Percentiles rank a stretch among this genome's conserved stretches.
These are phyloP conservation scores for Merops nubicus DNA, from an alignment of 2,113 vertebrate species.

Conservation along the genomic window DNA sequence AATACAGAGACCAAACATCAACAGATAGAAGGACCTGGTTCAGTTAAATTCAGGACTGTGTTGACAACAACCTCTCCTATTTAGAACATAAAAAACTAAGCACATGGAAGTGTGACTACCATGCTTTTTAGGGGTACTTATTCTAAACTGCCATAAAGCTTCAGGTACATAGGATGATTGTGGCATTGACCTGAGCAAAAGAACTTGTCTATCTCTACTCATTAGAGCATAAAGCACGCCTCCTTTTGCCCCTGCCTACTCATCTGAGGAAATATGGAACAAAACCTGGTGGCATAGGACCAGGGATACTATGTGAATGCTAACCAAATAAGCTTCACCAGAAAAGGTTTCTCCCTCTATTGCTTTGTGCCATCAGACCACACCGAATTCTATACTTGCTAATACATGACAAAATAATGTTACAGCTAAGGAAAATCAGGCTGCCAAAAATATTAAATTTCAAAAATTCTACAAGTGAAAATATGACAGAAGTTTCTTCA, in stretches of 20 bases:
- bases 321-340: neutral
- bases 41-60: neutral
- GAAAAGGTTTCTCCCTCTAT: neutral
- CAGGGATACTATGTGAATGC: neutral
- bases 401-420: neutral
- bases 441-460: neutral
- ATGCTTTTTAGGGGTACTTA: neutral
- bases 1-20: neutral
- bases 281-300: neutral
- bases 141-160: neutral
- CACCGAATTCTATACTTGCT: neutral
- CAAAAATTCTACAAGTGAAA: neutral
- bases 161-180: neutral
- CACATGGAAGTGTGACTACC: neutral
- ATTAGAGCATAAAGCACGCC: neutral
- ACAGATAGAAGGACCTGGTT: neutral
- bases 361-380: neutral
- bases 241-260: neutral
- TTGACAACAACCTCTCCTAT: neutral
- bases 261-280: neutral
- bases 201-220: neutral
- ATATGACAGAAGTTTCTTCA: neutral
- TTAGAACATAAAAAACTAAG: neutral
- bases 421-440: neutral
- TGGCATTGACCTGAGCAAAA: neutral